A percentile compares a stretch with the other conserved stretches of the same genome.
Conservation (phyloP, 1,140 invertebrate species). For the Diorhabda carinulata region DNA sequence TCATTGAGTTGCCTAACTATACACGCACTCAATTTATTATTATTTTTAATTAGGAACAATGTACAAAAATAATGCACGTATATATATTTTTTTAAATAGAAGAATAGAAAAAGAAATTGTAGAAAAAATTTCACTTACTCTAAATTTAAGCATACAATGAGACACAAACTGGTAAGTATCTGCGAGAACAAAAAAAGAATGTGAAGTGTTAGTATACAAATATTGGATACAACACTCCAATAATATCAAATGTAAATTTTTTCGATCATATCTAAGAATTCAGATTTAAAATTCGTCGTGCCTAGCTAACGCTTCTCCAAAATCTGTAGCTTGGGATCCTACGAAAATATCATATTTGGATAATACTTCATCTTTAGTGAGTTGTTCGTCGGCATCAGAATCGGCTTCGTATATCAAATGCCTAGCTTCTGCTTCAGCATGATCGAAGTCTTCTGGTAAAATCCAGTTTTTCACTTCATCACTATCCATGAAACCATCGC, state of each 20-base stretch:
- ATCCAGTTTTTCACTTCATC: constrained; percentile 93
- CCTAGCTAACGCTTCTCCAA: constrained; percentile 88
- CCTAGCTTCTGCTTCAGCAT: constrained; percentile 90
- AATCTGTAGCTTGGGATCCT: constrained; percentile 97
- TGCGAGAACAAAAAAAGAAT: neutral
- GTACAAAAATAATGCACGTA: too few relatives aligned
- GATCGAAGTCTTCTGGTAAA: constrained; percentile 92
- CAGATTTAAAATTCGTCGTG: constrained; percentile 90
- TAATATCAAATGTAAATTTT: neutral
- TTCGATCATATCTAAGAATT: neutral
- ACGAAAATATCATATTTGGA: constrained; percentile 97
- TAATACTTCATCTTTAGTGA: constrained; percentile 90
- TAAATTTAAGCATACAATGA: neutral
- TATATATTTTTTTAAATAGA: too few relatives aligned
- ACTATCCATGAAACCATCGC: constrained; percentile 83
- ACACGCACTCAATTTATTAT: too few relatives aligned
- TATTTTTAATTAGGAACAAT: too few relatives aligned
- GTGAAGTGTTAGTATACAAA: neutral
- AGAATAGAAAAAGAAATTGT: too few relatives aligned
- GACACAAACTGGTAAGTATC: constrained; percentile 9
- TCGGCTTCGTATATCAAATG: constrained; percentile 97
- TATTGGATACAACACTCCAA: neutral
- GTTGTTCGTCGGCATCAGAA: constrained; percentile 79
- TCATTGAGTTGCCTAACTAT: too few relatives aligned
- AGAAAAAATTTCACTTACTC: too few relatives aligned